phyloP scores from a whole-genome alignment of 92 coral and sea anemone genomes.

The Pocillopora grandis region DNA sequence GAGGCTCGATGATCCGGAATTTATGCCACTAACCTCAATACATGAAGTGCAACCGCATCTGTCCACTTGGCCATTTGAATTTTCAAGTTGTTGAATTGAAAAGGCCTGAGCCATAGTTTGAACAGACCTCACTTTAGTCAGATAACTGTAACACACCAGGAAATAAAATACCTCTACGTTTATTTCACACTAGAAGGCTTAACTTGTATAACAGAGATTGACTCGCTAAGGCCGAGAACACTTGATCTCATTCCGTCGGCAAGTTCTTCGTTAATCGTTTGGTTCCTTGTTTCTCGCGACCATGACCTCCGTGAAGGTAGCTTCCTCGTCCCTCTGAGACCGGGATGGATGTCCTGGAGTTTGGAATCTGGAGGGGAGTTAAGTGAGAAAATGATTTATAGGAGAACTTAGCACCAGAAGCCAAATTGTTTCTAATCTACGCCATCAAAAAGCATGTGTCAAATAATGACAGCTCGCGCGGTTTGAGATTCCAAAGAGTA shows the following conservation, averaged over 20 bases:
- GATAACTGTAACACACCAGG: not conserved
- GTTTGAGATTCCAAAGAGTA: too few species aligned
- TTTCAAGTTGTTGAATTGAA: too few species aligned
- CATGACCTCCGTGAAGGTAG: not conserved
- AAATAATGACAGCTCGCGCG: too few species aligned
- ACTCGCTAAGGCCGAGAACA: slow-evolving; percentile 4
- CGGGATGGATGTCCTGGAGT: not conserved
- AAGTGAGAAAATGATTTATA: not conserved
- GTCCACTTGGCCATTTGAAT: too few species aligned
- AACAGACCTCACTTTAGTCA: too few species aligned
- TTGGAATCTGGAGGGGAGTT: slow-evolving; percentile 16
- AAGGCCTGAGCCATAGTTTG: too few species aligned
- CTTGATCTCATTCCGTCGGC: not conserved
- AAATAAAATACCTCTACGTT: not conserved
- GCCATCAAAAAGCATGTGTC: too few species aligned
- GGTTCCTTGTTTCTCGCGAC: not conserved
- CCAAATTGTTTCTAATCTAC: too few species aligned
- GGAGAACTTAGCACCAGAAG: too few species aligned
- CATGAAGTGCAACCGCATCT: too few species aligned
- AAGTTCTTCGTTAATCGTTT: slow-evolving; percentile 12
- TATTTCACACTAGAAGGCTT: slow-evolving; percentile 13
- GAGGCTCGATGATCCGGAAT: too few species aligned
- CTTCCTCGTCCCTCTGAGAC: slow-evolving; percentile 18
- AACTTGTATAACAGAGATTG: slow-evolving; percentile 25
- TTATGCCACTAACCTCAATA: too few species aligned